Base-by-base conservation (phyloP, 2,888 invertebrate species). In the Nowickia ferox region DNA sequence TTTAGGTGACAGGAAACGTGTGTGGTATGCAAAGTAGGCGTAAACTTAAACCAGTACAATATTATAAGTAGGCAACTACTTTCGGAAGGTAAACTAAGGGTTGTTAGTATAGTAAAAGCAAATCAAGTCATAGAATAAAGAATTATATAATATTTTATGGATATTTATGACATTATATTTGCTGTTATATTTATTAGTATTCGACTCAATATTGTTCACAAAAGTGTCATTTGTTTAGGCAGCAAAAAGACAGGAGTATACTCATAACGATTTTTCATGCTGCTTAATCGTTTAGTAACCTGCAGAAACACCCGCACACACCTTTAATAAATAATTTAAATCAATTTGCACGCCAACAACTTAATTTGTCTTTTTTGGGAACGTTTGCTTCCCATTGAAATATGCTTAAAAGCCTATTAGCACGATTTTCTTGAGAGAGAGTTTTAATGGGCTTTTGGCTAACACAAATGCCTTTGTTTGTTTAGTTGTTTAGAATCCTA, bases 221-320 rank as follows among this genome's bases (percentile, higher is more conserved):
- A 30, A 30, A 30, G 30, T 30, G 30, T 30, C 6, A 30, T 6
- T 30, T 30, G 6, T 30, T 30, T 30, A 30, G 6, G 30, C 30
- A 30, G 30, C 30, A 30, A 30, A 30, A 30, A 30, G 30, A 30
- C 6, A 53, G 61, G 42, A 53, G 44, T 61, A 63, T 11, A 30
- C 30, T 30, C 4, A 30, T 30, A 30, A 30, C 30, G 30, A 30
- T 30, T 30, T 30, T 30, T 30, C 30, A 30, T 66, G 59, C 66
- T 66, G 80, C 66, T 66, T 66, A 74, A 74, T 68, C 80, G 57
- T 59, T 80, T 59, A 68, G 66, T 66, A 72, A 74, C 59, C 59
- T 44, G 68, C 15, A 74, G 19, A 48, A 10, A 30, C 6, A 30
- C 30, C 6, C 17, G 9, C 19, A 19, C 15, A 53, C 5, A 42